phyloP scores from a whole-genome alignment of 2,888 invertebrate genomes.

The Lamproptera curius region DNA sequence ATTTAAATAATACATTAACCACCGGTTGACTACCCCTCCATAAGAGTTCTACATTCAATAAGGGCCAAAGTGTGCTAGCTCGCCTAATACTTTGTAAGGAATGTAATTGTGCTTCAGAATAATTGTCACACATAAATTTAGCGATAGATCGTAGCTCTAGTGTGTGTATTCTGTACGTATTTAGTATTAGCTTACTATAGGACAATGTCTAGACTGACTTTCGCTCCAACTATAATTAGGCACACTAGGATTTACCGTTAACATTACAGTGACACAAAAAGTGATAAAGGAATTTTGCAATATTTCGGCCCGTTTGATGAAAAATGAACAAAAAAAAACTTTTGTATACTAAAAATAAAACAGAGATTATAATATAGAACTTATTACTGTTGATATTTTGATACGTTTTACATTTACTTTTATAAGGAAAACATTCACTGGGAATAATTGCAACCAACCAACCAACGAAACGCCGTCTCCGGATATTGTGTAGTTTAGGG shows the following conservation, averaged over 20 bases:
- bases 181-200: conserved; percentile 51
- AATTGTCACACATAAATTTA: conserved; percentile 20
- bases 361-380: conserved; percentile 40
- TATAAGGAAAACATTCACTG: conserved; percentile 9
- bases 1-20: no score
- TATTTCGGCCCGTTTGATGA: conserved; percentile 58
- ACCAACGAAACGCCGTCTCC: background rate
- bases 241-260: conserved; percentile 48
- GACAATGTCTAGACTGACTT: conserved; percentile 72
- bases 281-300: conserved; percentile 47
- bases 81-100: background rate
- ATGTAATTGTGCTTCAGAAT: conserved; percentile 21
- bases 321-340: no score
- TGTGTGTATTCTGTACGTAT: conserved; percentile 30
- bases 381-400: conserved; percentile 44
- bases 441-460: background rate
- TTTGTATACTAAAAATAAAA: conserved; percentile 44
- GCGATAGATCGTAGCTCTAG: conserved; percentile 35
- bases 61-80: no score
- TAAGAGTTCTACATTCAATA: no score
- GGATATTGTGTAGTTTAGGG: background rate
- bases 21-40: no score
- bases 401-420: conserved; percentile 35
- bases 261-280: conserved; percentile 47
- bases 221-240: conserved; percentile 52